These are phyloP conservation scores for Scaptomyza reducta DNA, from an alignment of 2,888 invertebrate genomes.

Conservation along the genomic window DNA sequence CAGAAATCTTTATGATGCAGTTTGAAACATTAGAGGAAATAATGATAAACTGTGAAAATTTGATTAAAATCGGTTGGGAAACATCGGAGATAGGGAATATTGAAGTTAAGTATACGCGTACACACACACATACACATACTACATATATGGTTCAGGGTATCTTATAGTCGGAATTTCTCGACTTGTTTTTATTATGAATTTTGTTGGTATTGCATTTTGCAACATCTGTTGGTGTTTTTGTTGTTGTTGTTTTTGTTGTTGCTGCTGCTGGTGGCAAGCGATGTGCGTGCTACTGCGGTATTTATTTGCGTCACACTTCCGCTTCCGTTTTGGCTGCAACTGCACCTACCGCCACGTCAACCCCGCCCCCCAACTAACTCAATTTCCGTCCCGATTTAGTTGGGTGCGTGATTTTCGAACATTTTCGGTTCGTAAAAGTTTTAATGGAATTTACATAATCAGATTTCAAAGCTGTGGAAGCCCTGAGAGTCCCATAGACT, in stretches of 20 bases:
- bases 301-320: slow-evolving; percentile 76
- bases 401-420: slow-evolving; percentile 70
- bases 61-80: no score
- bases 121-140: no score
- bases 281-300: slow-evolving; percentile 67
- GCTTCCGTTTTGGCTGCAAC: slow-evolving; percentile 62
- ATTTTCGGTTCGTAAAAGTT: slow-evolving; percentile 66
- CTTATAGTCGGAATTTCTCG: no score
- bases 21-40: no score
- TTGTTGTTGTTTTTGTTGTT: slow-evolving; percentile 15
- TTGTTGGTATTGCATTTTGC: slow-evolving; percentile 38
- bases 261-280: slow-evolving; percentile 17
- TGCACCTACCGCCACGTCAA: slow-evolving; percentile 28
- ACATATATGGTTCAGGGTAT: no score
- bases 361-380: slow-evolving; percentile 48
- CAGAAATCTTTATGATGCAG: no score
- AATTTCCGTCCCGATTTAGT: slow-evolving; percentile 45
- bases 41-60: no score
- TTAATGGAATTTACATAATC: slow-evolving; percentile 77
- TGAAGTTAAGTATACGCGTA: no score
- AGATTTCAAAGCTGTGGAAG: slow-evolving; percentile 52
- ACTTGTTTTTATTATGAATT: slow-evolving; percentile 33
- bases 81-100: no score
- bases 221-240: slow-evolving; percentile 19
- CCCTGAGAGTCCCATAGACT: not conserved